Percentiles rank a stretch among this genome's conserved stretches.
phyloP scores from a whole-genome alignment of 1,140 invertebrate species.

The Zaprionus ghesquierei region DNA sequence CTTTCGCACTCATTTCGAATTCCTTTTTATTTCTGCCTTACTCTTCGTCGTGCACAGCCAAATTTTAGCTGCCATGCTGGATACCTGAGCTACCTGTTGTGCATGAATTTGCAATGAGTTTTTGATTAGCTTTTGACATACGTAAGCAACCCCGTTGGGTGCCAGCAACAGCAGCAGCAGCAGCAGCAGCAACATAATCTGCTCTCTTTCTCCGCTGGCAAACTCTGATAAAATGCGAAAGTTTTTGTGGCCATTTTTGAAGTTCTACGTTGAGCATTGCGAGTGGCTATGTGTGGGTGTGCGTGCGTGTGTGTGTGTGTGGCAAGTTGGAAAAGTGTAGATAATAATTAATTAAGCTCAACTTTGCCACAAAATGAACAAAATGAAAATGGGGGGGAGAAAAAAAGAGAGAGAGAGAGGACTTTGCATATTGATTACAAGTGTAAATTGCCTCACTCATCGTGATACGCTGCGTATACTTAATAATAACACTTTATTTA shows the following conservation, averaged over 20 bases:
- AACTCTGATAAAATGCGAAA: slow-evolving; percentile 31
- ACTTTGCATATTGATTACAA: background rate
- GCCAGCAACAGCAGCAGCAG: background rate
- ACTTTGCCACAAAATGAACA: background rate
- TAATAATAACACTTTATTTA: too few species aligned
- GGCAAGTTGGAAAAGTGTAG: slow-evolving; percentile 19
- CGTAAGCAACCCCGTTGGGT: slow-evolving; percentile 23
- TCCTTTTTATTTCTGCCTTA: slow-evolving; percentile 52
- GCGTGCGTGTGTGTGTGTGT: slow-evolving; percentile 2
- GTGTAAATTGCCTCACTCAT: background rate
- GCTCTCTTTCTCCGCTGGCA: background rate
- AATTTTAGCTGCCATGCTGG: background rate
- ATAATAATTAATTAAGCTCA: slow-evolving; percentile 47
- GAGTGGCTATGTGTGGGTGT: background rate
- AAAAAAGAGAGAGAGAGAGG: background rate
- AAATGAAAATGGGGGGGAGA: background rate
- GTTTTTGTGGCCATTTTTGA: slow-evolving; percentile 34
- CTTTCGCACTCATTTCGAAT: slow-evolving; percentile 48
- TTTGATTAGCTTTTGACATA: slow-evolving; percentile 69
- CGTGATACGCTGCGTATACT: too few species aligned
- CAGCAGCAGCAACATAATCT: slow-evolving; percentile 8
- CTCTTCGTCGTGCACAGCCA: background rate
- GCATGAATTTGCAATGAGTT: slow-evolving; percentile 69
- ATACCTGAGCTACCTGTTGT: slow-evolving; percentile 40
- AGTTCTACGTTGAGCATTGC: slow-evolving; percentile 1